Conservation (phyloP, 2,113 vertebrate genomes). For the Sander vitreus region DNA sequence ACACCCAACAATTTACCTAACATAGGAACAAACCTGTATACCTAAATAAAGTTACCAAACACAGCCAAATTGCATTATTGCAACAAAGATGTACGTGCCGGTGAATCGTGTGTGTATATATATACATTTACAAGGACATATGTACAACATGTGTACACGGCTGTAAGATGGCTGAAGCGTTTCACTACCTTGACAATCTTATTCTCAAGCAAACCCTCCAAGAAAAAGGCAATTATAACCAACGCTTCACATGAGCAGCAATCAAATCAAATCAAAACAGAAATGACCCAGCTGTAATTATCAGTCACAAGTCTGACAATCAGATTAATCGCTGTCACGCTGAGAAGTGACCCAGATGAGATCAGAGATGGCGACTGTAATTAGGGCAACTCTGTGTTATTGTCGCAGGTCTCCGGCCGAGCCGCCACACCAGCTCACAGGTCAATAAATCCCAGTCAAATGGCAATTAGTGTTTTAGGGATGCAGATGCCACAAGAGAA, state of each 20-base stretch:
- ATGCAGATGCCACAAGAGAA: neutral
- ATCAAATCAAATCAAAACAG: neutral
- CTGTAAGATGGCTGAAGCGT: neutral
- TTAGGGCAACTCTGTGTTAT: slow-evolving; percentile 23
- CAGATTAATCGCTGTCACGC: slow-evolving; percentile 1
- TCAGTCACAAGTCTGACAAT: slow-evolving; percentile 15
- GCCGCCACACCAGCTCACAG: neutral
- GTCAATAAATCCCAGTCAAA: slow-evolving; percentile 7
- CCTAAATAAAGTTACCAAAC: neutral
- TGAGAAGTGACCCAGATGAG: slow-evolving; percentile 37
- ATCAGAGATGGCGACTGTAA: neutral
- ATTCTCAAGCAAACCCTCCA: neutral
- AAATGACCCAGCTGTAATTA: slow-evolving; percentile 1
- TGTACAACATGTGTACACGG: neutral
- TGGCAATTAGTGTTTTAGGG: slow-evolving; percentile 1
- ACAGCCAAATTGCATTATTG: neutral
- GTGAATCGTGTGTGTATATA: neutral
- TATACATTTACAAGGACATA: neutral
- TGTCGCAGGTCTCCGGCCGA: neutral
- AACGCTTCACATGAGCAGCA: slow-evolving; percentile 5
- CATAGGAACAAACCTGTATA: neutral
- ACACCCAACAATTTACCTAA: neutral
- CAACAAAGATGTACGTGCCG: neutral
- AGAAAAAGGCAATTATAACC: neutral
- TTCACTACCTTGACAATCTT: neutral